Percentiles rank a stretch among this genome's conserved stretches.
These are phyloP conservation scores for Diploptera punctata DNA, from an alignment of 2,888 invertebrate genomes.

Conservation along the genomic window DNA sequence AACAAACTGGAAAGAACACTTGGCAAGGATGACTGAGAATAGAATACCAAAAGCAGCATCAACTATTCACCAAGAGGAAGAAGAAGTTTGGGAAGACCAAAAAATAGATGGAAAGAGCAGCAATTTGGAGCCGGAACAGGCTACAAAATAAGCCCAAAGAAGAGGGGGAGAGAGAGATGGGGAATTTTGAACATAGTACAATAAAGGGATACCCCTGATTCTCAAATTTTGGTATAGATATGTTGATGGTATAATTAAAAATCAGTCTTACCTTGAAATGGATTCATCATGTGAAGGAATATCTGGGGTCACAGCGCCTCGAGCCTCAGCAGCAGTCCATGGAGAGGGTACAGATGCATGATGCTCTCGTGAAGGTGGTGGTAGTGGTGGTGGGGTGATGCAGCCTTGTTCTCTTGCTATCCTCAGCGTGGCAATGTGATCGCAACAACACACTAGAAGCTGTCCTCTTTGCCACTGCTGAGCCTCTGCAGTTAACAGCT, in stretches of 20 bases:
- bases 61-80: too few species aligned
- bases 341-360: constrained; percentile 45
- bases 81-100: too few species aligned
- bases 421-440: constrained; percentile 55
- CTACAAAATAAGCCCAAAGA: background rate
- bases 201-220: background rate
- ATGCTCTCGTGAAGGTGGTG: constrained; percentile 45
- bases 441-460: constrained; percentile 63
- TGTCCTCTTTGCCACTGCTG: constrained; percentile 53
- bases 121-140: too few species aligned
- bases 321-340: constrained; percentile 43
- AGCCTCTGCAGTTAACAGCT: background rate
- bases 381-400: constrained; percentile 38
- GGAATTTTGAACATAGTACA: background rate
- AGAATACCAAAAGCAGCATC: too few species aligned
- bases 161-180: background rate
- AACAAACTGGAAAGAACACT: too few species aligned
- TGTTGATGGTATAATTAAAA: too few species aligned
- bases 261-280: background rate
- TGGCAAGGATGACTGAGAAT: too few species aligned
- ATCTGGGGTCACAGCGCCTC: constrained; percentile 32
- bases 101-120: too few species aligned
- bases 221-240: too few species aligned
- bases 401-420: background rate
- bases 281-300: background rate